Evolutionary conservation across 1,140 invertebrate genomes (phyloP).

Genomic region (Drosophila athabasca): DNA sequence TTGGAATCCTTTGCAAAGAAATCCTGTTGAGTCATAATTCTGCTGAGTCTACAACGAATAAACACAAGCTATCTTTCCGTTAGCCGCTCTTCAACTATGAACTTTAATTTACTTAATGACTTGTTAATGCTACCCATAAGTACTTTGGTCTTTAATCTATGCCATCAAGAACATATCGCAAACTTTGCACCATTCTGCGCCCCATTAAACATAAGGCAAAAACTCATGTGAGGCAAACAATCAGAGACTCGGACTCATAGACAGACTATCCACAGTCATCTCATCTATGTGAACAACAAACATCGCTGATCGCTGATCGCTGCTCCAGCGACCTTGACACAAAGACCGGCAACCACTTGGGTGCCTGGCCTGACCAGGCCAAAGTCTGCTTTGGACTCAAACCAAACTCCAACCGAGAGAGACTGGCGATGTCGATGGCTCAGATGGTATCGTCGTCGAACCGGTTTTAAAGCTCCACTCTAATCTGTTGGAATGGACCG

Average conservation of each 20-base stretch:
- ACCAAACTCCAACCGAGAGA: conserved; percentile 15
- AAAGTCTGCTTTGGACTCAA: conserved; percentile 29
- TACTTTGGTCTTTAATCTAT: conserved; percentile 2
- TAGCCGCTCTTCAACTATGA: not conserved
- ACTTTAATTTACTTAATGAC: not conserved
- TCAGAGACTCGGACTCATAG: not conserved
- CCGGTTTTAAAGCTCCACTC: conserved; percentile 46
- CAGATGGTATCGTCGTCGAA: conserved; percentile 29
- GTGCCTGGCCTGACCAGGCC: conserved; percentile 29
- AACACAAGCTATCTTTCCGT: no score
- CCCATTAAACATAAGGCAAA: not conserved
- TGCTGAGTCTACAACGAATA: no score
- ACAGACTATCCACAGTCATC: conserved; percentile 19
- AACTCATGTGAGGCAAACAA: conserved; percentile 4
- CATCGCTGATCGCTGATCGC: conserved; percentile 2
- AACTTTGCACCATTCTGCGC: not conserved
- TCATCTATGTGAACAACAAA: conserved; percentile 14
- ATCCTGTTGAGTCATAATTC: no score
- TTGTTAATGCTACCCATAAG: not conserved
- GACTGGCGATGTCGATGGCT: not conserved
- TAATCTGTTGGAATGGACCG: not conserved
- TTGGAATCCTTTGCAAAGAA: no score
- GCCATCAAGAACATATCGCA: conserved; percentile 19
- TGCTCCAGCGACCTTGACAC: conserved; percentile 71
- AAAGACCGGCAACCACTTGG: conserved; percentile 74